These are phyloP conservation scores for Sylvilagus bachmani DNA, from an alignment of 2,113 vertebrate genomes.

Conservation along the genomic window DNA sequence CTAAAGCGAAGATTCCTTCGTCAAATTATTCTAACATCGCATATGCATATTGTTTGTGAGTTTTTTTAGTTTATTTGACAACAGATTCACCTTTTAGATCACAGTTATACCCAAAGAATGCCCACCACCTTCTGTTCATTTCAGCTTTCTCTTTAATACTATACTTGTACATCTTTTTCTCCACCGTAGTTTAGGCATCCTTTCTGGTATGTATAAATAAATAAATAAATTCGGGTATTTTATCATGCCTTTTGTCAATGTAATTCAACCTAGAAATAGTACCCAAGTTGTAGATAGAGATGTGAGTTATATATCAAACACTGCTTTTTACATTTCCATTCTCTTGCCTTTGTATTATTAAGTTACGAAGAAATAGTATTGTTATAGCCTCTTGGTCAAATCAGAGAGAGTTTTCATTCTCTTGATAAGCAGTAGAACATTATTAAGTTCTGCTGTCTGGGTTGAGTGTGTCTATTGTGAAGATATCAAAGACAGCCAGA, in stretches of 20 bases:
- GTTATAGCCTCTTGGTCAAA: constrained; percentile 78
- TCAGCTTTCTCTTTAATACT: constrained; percentile 68
- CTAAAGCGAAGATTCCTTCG: not conserved
- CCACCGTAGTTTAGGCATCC: constrained; percentile 59
- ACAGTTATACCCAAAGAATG: not conserved
- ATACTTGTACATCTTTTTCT: constrained; percentile 69
- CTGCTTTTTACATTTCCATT: constrained; percentile 68
- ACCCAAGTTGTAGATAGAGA: constrained; percentile 65
- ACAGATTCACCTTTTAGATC: not conserved
- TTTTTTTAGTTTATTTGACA: constrained; percentile 54
- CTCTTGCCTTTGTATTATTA: constrained; percentile 76
- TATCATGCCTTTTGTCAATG: constrained; percentile 73
- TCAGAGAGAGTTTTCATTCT: constrained; percentile 77
- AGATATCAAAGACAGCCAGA: constrained; percentile 79
- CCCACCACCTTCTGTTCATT: not conserved
- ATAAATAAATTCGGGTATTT: constrained; percentile 58
- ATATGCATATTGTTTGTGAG: not conserved
- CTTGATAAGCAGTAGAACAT: constrained; percentile 82
- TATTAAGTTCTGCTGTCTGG: constrained; percentile 83
- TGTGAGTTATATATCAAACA: constrained; percentile 64
- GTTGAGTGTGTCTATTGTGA: constrained; percentile 83
- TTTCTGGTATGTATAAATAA: not conserved
- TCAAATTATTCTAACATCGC: constrained; percentile 9
- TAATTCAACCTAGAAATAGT: constrained; percentile 64
- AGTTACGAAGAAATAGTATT: constrained; percentile 83